These are phyloP conservation scores for Cheilinus undulatus DNA, from an alignment of 2,113 vertebrate species.

Conservation along the genomic window DNA sequence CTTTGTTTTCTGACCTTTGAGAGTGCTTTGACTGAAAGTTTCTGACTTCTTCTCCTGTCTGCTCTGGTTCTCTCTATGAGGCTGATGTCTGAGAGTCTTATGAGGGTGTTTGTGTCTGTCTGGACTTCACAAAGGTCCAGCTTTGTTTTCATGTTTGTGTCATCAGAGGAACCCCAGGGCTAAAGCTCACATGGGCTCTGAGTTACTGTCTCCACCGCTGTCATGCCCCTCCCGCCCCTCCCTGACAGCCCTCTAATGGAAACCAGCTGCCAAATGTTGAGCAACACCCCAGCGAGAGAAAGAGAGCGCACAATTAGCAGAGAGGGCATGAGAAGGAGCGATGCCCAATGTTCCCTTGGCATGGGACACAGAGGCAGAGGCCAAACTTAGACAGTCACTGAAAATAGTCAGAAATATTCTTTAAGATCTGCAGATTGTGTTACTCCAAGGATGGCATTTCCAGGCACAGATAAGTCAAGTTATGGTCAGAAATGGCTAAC, in stretches of 20 bases:
- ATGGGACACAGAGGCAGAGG: not conserved
- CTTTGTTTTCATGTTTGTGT: conserved; percentile 44
- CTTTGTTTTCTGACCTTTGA: not conserved
- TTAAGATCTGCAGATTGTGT: too few relatives aligned
- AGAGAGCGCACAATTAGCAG: conserved; percentile 28
- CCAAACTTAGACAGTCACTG: not conserved
- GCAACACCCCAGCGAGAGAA: conserved; percentile 46
- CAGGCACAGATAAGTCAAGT: too few relatives aligned
- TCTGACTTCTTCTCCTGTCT: not conserved
- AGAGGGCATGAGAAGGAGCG: conserved; percentile 28
- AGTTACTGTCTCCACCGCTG: conserved; percentile 51
- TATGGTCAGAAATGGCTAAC: too few relatives aligned
- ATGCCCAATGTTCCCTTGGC: not conserved
- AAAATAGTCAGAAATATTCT: too few relatives aligned
- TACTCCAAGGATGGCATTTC: too few relatives aligned
- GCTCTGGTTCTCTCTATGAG: not conserved
- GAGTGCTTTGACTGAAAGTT: not conserved
- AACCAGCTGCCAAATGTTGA: conserved; percentile 71
- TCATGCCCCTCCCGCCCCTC: conserved; percentile 54
- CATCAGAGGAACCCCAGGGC: conserved; percentile 23
- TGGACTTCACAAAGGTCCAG: conserved; percentile 4
- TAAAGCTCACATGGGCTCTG: conserved; percentile 38
- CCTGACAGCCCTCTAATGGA: conserved; percentile 61
- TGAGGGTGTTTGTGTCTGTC: conserved; percentile 3
- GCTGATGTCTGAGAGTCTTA: not conserved